A percentile compares a stretch with the other conserved stretches of the same genome.
These are phyloP conservation scores for Lottia gigantea DNA, from an alignment of 2,888 invertebrate genomes.

Conservation along the genomic window DNA sequence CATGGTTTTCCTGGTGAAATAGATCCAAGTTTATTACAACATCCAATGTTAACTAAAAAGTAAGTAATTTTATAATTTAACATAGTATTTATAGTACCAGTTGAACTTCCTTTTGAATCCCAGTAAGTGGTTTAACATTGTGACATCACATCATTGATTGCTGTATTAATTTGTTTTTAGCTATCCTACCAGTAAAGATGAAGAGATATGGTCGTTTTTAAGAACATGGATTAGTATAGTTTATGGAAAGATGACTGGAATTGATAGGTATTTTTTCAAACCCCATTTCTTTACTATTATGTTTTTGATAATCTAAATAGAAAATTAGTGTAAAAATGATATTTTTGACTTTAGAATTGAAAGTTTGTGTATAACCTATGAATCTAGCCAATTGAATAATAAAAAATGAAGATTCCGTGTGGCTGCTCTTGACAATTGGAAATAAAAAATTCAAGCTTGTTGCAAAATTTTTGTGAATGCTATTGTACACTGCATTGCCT, in stretches of 20 bases:
- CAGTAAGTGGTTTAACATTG: too few relatives aligned
- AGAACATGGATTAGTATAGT: conserved; percentile 77
- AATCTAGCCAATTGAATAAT: too few relatives aligned
- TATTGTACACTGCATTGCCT: not conserved
- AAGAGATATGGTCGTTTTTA: conserved; percentile 53
- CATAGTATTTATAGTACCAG: too few relatives aligned
- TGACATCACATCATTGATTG: too few relatives aligned
- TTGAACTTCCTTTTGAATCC: too few relatives aligned
- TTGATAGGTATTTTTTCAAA: conserved; percentile 59
- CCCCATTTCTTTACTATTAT: too few relatives aligned
- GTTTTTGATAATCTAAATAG: too few relatives aligned
- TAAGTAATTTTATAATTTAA: conserved; percentile 11
- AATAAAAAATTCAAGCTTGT: not conserved
- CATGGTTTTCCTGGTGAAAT: conserved; percentile 73
- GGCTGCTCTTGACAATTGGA: not conserved
- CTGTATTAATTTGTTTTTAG: not conserved
- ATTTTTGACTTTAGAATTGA: too few relatives aligned
- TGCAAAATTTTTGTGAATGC: too few relatives aligned
- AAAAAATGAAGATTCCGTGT: too few relatives aligned
- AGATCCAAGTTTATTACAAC: conserved; percentile 53
- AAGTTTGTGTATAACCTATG: too few relatives aligned
- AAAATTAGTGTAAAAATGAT: too few relatives aligned
- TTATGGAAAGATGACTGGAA: conserved; percentile 66
- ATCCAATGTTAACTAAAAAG: conserved; percentile 50
- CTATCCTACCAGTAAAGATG: not conserved